Percentiles rank a stretch among this genome's conserved stretches.
Evolutionary conservation across 2,888 invertebrate genomes (phyloP).

Genomic region (Hyppa rectilinea): DNA sequence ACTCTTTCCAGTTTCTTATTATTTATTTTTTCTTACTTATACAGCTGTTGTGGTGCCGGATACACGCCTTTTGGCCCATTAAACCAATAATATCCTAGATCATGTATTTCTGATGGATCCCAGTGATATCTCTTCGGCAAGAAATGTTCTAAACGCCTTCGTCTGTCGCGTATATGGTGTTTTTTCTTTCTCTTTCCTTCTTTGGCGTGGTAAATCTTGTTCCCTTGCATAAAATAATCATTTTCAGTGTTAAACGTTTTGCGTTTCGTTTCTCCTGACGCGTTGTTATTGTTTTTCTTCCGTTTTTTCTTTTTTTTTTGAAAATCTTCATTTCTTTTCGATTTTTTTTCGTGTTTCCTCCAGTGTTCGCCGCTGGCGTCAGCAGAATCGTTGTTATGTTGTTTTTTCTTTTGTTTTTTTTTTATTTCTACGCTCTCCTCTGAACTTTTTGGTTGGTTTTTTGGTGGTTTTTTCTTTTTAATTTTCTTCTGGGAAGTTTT

Average conservation of each 20-base stretch:
- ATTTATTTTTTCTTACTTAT: background rate
- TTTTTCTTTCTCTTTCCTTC: background rate
- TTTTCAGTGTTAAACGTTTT: constrained; percentile 4
- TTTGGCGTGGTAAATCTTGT: constrained; percentile 4
- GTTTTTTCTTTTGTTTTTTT: background rate
- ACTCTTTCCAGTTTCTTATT: background rate
- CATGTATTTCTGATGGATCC: constrained; percentile 69
- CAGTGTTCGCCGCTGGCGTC: background rate
- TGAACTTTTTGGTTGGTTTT: background rate
- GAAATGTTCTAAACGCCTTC: constrained; percentile 73
- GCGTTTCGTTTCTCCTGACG: background rate
- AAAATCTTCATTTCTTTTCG: constrained; percentile 2
- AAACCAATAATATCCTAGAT: constrained; percentile 80
- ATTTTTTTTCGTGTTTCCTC: accelerated
- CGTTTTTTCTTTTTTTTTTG: background rate
- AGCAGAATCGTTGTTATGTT: background rate
- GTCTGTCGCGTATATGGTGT: background rate
- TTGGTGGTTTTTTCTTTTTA: background rate
- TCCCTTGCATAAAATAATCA: constrained; percentile 33
- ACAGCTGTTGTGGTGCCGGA: constrained; percentile 8
- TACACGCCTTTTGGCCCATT: constrained; percentile 76
- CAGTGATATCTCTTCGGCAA: constrained; percentile 80
- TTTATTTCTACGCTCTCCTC: constrained; percentile 1
- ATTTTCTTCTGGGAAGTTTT: background rate
- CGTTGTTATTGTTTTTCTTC: background rate